Evolutionary conservation across 1,140 invertebrate species (phyloP), one percentile per base, ranked within the genome.

Genomic region (Pogonus chalceus): DNA sequence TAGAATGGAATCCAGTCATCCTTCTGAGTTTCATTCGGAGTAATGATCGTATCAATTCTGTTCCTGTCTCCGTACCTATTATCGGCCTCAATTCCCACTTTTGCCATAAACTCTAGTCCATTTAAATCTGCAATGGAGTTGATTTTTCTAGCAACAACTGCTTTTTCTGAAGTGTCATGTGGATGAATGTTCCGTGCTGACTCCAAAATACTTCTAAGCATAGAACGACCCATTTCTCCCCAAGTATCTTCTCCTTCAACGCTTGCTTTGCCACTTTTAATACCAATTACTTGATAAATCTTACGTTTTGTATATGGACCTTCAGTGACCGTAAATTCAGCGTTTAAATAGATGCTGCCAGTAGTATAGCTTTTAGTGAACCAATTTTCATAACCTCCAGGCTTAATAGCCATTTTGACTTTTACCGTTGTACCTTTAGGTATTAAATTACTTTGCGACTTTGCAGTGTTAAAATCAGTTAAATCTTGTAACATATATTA

Each of bases 321-420:
- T 47, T 47, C 46, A 47, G 46, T 47, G 46, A 47, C 46, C 9
- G 46, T 47, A 47, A 47, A 47, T 47, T 47, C 46, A 10, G 46
- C 46, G 18, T 47, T 47, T 47, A 47, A 47, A 47, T 47, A 47
- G 46, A 47, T 47, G 18, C 46, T 47, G 18, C 46, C 46, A 18
- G 46, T 47, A 47, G 46, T 18, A 18, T 9, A 18, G 18, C 46
- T 47, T 47, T 47, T 47, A 47, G 46, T 47, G 46, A 47, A 18
- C 46, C 46, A 47, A 18, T 47, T 9, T 47, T 47, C 46, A 47
- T 47, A 47, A 47, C 46, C 46, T n/a, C 46, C 46, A 47, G 46
- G 46, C 18, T 47, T 47, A 10, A 47, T 47, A 7, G 46, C 46
- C 46, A 47, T 47, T 18, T 47, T 47, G 9, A 47, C 46, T 18